Conservation (phyloP, 1,140 invertebrate genomes). For the Aphaenogaster floridana region DNA sequence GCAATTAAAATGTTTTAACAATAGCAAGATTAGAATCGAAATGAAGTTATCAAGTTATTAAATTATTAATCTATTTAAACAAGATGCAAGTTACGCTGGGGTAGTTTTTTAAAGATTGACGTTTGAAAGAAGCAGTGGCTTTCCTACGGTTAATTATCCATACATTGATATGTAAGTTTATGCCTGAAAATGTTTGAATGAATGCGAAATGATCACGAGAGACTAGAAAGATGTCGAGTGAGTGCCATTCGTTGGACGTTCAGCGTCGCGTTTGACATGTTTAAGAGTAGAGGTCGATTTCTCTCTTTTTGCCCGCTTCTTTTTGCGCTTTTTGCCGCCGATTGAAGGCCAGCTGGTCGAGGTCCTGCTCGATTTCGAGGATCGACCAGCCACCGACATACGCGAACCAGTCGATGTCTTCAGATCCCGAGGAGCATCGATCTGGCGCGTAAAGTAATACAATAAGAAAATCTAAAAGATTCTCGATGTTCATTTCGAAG, state of each 20-base stretch:
- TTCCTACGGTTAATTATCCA: neutral
- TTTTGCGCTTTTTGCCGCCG: neutral
- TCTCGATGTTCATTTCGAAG: neutral
- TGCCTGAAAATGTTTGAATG: neutral
- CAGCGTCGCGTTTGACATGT: slow-evolving; percentile 11
- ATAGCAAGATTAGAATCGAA: neutral
- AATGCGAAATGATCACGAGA: slow-evolving; percentile 7
- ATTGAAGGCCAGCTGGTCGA: slow-evolving; percentile 27
- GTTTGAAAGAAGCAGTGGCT: neutral
- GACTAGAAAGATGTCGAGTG: slow-evolving; percentile 13
- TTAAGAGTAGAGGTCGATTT: slow-evolving; percentile 46
- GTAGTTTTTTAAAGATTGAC: neutral
- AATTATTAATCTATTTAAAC: neutral
- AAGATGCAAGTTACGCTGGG: neutral
- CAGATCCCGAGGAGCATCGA: neutral
- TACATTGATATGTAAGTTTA: neutral
- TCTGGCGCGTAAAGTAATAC: neutral
- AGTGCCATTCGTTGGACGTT: neutral
- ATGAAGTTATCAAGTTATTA: neutral
- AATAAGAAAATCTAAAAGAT: neutral
- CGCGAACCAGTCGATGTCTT: neutral
- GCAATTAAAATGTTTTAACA: neutral
- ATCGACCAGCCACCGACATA: neutral
- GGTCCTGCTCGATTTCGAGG: neutral
- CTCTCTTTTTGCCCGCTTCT: slow-evolving; percentile 37